A percentile compares a stretch with the other conserved stretches of the same genome.
These are phyloP conservation scores for Scrobipalpa atriplicella DNA, from an alignment of 2,888 invertebrate genomes.

Conservation along the genomic window DNA sequence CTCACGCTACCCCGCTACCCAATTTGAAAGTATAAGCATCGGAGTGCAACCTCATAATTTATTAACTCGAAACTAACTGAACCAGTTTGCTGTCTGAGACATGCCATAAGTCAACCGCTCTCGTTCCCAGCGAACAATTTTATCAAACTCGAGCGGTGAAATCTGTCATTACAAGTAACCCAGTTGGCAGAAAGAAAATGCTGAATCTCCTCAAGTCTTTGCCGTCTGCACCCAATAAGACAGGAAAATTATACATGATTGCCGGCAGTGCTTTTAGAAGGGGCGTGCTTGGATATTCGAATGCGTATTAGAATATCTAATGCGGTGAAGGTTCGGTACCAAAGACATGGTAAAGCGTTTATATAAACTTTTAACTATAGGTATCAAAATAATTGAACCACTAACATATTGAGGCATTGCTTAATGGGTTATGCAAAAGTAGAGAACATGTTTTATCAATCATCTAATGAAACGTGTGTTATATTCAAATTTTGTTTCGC, in stretches of 20 bases:
- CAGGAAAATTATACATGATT: slow-evolving; percentile 9
- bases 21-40: slow-evolving; percentile 47
- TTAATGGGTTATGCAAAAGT: background rate
- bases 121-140: slow-evolving; percentile 61
- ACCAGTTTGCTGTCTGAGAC: slow-evolving; percentile 48
- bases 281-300: background rate
- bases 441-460: background rate
- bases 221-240: background rate
- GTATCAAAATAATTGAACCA: background rate
- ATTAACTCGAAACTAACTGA: slow-evolving; percentile 48
- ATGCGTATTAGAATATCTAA: background rate
- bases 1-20: slow-evolving; percentile 23
- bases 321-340: background rate
- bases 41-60: slow-evolving; percentile 43
- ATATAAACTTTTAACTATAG: background rate
- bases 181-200: slow-evolving; percentile 76
- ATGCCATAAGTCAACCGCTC: slow-evolving; percentile 53
- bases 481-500: background rate
- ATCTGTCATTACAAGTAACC: slow-evolving; percentile 70
- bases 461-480: slow-evolving; percentile 1
- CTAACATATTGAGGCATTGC: slow-evolving; percentile 3
- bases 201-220: slow-evolving; percentile 32
- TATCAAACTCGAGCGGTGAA: slow-evolving; percentile 66
- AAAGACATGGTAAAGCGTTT: too few relatives aligned
- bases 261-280: slow-evolving; percentile 1